Evolutionary conservation across 1,140 invertebrate species (phyloP).

Genomic region (Calephelis virginiensis): DNA sequence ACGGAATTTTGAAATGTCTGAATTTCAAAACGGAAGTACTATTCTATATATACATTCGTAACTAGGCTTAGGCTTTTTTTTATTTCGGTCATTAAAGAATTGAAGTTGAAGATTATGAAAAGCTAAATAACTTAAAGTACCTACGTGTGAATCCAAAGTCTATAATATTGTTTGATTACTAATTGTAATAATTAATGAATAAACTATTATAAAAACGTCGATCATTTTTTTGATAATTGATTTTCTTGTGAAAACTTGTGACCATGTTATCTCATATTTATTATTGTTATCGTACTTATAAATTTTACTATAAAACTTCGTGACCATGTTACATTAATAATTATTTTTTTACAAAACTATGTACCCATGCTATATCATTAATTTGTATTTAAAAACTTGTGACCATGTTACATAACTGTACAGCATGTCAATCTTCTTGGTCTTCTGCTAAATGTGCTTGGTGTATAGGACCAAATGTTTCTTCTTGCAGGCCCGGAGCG

Average conservation of each 20-base stretch:
- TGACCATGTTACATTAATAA: background rate
- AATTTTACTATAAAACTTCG: background rate
- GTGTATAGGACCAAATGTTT: conserved; percentile 77
- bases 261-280: background rate
- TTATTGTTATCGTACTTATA: background rate
- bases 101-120: no score
- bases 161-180: no score
- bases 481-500: conserved; percentile 88
- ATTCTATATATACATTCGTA: no score
- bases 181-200: no score
- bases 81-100: no score
- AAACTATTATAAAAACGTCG: no score
- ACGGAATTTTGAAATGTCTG: no score
- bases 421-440: conserved; percentile 69
- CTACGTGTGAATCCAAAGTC: no score
- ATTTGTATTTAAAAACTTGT: conserved; percentile 14
- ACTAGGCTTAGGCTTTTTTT: no score
- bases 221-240: background rate
- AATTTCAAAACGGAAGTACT: no score
- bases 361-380: no score
- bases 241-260: background rate
- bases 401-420: conserved; percentile 32
- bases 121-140: no score
- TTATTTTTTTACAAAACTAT: background rate
- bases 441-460: conserved; percentile 70